phyloP scores from a whole-genome alignment of 92 coral and sea anemone species.

The Hydrozoanthus gracilis region DNA sequence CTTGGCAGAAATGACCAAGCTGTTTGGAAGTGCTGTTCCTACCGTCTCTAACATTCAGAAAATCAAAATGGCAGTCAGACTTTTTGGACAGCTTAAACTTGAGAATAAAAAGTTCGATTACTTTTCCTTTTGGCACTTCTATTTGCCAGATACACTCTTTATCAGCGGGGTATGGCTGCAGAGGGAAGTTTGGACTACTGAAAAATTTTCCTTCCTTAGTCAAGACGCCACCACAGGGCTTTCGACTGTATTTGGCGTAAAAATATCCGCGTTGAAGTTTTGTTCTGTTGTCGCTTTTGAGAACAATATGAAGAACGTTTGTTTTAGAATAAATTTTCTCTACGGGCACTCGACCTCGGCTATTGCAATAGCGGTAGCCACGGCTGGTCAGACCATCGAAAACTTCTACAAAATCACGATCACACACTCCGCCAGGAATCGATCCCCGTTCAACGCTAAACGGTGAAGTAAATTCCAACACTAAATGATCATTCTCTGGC shows the following conservation, averaged over 20 bases:
- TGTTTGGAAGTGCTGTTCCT: slow-evolving; percentile 58
- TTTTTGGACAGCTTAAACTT: slow-evolving; percentile 62
- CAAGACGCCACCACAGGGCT: slow-evolving; percentile 71
- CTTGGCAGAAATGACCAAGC: slow-evolving; percentile 78
- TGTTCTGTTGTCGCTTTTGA: slow-evolving; percentile 58
- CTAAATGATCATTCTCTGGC: slow-evolving; percentile 61
- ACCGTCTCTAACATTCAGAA: slow-evolving; percentile 74
- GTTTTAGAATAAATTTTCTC: slow-evolving; percentile 61
- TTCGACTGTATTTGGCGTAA: slow-evolving; percentile 59
- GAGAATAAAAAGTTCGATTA: slow-evolving; percentile 61
- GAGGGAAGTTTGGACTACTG: slow-evolving; percentile 72
- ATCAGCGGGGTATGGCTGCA: slow-evolving; percentile 64
- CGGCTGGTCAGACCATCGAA: slow-evolving; percentile 57
- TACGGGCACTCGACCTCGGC: slow-evolving; percentile 55
- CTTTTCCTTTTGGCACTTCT: slow-evolving; percentile 69
- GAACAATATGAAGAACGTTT: slow-evolving; percentile 55
- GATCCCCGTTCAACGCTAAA: slow-evolving; percentile 48
- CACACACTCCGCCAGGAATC: slow-evolving; percentile 44
- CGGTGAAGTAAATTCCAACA: slow-evolving; percentile 63
- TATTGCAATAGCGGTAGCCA: slow-evolving; percentile 70
- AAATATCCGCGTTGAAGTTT: slow-evolving; percentile 48
- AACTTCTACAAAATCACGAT: slow-evolving; percentile 68
- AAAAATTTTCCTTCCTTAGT: slow-evolving; percentile 46
- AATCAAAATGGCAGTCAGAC: slow-evolving; percentile 72
- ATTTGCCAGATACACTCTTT: slow-evolving; percentile 76